phyloP scores from a whole-genome alignment of 2,797 vertebrate genomes.

The Semaprochilodus insignis region DNA sequence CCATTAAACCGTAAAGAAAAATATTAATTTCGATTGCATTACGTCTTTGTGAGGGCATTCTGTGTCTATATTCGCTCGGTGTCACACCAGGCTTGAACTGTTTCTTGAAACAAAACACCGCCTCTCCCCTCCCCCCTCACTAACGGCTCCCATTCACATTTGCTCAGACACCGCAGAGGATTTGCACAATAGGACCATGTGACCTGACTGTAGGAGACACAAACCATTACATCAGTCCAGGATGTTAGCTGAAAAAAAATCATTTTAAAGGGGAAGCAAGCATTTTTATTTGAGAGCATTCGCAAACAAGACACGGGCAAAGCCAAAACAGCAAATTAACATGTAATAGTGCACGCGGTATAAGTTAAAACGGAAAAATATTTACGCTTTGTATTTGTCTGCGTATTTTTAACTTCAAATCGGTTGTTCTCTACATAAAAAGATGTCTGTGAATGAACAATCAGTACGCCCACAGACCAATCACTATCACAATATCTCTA shows the following conservation, averaged over 20 bases:
- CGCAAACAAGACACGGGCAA: not conserved
- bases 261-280: conserved; percentile 72
- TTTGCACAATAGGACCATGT: conserved; percentile 71
- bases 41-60: not conserved
- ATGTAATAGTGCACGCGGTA: not conserved
- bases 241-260: conserved; percentile 67
- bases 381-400: not conserved
- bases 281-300: not conserved
- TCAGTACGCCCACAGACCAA: not conserved
- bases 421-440: no score
- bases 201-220: conserved; percentile 76
- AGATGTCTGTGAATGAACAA: not conserved
- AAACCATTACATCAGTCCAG: conserved; percentile 81
- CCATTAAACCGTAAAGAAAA: not conserved
- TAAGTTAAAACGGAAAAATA: not conserved
- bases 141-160: conserved; percentile 57
- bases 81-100: conserved; percentile 38
- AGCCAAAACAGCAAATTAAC: not conserved
- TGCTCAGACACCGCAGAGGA: conserved; percentile 62
- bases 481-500: no score
- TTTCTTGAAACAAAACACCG: conserved; percentile 55
- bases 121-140: conserved; percentile 41
- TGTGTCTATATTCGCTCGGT: conserved; percentile 18
- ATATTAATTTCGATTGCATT: not conserved
- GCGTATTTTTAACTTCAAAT: not conserved